Evolutionary conservation across 2,888 invertebrate genomes (phyloP).

Genomic region (Pyrgus malvae): DNA sequence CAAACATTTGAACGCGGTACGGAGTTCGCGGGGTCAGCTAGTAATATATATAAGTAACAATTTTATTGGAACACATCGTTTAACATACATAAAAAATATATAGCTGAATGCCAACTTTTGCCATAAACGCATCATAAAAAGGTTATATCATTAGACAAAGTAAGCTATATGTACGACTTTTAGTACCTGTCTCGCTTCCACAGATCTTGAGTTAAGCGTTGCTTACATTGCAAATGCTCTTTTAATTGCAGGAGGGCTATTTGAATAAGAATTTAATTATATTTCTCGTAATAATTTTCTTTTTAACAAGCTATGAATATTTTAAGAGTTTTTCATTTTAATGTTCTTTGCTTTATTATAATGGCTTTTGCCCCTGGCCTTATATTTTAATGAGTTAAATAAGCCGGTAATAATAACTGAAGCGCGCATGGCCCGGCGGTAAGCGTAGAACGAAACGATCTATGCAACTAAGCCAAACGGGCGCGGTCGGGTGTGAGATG

Average conservation of each 20-base stretch:
- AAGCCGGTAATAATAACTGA: too few relatives aligned
- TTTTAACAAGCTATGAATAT: neutral
- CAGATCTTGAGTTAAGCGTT: neutral
- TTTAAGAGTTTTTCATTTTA: neutral
- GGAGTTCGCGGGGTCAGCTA: too few relatives aligned
- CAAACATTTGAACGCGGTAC: too few relatives aligned
- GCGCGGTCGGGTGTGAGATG: too few relatives aligned
- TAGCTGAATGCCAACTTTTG: neutral
- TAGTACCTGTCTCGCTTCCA: neutral
- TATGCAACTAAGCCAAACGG: too few relatives aligned
- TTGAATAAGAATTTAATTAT: constrained; percentile 20
- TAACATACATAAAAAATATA: too few relatives aligned
- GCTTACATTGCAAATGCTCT: constrained; percentile 1
- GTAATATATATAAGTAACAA: too few relatives aligned
- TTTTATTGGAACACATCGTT: too few relatives aligned
- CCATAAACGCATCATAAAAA: neutral
- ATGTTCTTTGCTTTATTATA: neutral
- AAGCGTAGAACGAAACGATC: too few relatives aligned
- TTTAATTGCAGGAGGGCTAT: constrained; percentile 12
- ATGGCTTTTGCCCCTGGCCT: neutral
- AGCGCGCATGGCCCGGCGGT: too few relatives aligned
- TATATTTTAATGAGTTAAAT: too few relatives aligned
- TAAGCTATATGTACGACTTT: constrained; percentile 1
- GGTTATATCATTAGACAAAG: constrained; percentile 7
- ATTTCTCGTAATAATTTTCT: constrained; percentile 6